Percentiles rank a stretch among this genome's conserved stretches.
Conservation (phyloP, 2,797 vertebrate genomes). For the Cottoperca gobio region DNA sequence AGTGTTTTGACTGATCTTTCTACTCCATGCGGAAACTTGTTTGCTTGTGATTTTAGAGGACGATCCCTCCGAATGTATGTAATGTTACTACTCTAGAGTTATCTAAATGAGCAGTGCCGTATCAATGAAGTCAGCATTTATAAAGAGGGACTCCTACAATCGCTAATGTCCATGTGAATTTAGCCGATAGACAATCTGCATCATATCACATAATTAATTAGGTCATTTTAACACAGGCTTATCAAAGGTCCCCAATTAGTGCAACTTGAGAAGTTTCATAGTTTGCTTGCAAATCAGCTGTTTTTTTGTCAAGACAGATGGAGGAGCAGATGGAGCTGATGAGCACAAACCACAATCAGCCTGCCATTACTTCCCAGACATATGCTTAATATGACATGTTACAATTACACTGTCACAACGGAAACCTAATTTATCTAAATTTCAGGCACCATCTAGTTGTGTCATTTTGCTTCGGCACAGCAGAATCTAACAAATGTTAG, state of each 20-base stretch:
- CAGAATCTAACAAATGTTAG: slow-evolving; percentile 21
- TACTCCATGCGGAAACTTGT: neutral
- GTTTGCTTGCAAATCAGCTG: slow-evolving; percentile 61
- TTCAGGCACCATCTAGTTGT: slow-evolving; percentile 57
- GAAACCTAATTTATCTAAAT: slow-evolving; percentile 63
- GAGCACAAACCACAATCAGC: slow-evolving; percentile 72
- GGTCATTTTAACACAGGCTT: slow-evolving; percentile 36
- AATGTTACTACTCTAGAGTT: neutral
- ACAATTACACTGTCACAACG: slow-evolving; percentile 70
- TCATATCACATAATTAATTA: slow-evolving; percentile 22
- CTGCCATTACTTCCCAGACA: slow-evolving; percentile 69
- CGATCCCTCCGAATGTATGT: neutral
- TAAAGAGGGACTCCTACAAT: neutral
- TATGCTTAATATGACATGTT: slow-evolving; percentile 76
- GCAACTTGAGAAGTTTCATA: slow-evolving; percentile 54
- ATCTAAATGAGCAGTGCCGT: neutral
- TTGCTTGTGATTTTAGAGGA: neutral
- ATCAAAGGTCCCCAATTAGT: slow-evolving; percentile 63
- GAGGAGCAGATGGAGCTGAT: slow-evolving; percentile 78
- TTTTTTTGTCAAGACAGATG: slow-evolving; percentile 71
- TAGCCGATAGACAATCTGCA: neutral
- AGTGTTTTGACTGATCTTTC: slow-evolving; percentile 1
- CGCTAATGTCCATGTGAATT: neutral
- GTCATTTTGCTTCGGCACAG: slow-evolving; percentile 35
- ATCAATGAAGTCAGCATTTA: neutral